A percentile compares a stretch with the other conserved stretches of the same genome.
phyloP scores from a whole-genome alignment of 1,140 invertebrate genomes.

The Camponotus pennsylvanicus region DNA sequence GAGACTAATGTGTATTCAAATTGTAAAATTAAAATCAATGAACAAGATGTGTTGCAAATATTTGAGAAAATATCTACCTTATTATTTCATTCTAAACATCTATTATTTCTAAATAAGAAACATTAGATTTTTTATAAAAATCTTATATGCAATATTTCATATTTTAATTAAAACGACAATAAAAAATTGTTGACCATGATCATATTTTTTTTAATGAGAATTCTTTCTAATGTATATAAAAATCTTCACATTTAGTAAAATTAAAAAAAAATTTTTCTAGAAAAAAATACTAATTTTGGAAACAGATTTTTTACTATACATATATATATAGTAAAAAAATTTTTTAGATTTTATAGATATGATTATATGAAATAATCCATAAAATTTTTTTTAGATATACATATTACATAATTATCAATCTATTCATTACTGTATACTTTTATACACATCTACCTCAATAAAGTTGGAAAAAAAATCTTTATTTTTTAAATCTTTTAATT shows the following conservation, averaged over 20 bases:
- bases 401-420: too few relatives aligned
- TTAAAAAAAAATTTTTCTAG: neutral
- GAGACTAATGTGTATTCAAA: neutral
- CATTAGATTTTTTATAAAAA: slow-evolving; percentile 16
- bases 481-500: slow-evolving; percentile 37
- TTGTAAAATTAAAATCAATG: neutral
- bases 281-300: neutral
- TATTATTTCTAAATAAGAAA: neutral
- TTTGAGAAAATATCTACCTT: neutral
- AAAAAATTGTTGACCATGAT: neutral
- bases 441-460: too few relatives aligned
- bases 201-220: neutral
- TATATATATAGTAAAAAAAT: too few relatives aligned
- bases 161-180: neutral
- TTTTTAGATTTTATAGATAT: too few relatives aligned
- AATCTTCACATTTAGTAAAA: neutral
- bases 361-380: too few relatives aligned
- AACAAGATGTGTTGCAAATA: neutral
- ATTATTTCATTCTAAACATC: neutral
- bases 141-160: slow-evolving; percentile 11
- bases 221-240: neutral
- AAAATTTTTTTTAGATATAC: too few relatives aligned
- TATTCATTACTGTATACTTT: too few relatives aligned
- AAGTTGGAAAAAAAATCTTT: too few relatives aligned
- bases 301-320: too few relatives aligned